A percentile compares a stretch with the other conserved stretches of the same genome.
phyloP scores from a whole-genome alignment of 2,797 vertebrate genomes.

The Gambelia wislizenii region DNA sequence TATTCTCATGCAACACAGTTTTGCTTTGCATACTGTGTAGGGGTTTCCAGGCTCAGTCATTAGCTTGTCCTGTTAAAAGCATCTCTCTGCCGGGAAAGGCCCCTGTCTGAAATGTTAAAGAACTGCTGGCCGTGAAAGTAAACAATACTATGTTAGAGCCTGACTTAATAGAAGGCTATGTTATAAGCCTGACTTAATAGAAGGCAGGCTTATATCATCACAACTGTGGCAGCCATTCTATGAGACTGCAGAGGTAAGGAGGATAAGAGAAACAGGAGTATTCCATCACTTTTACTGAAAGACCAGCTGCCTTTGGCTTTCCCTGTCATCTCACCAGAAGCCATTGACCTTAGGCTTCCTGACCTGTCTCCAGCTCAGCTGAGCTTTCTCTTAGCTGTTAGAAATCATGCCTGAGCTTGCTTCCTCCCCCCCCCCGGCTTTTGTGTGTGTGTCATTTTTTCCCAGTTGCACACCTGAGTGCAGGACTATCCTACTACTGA shows the following conservation, averaged over 20 bases:
- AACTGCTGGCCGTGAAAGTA: neutral
- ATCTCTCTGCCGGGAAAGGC: neutral
- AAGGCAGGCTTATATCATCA: neutral
- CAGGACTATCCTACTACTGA: neutral
- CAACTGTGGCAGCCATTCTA: neutral
- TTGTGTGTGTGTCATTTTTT: neutral
- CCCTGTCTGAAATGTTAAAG: neutral
- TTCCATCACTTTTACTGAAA: neutral
- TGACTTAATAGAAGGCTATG: no score
- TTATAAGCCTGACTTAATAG: neutral
- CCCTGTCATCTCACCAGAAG: neutral
- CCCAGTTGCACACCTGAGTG: no score
- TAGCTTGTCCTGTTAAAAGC: neutral
- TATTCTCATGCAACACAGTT: neutral
- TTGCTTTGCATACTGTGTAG: neutral
- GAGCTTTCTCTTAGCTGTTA: neutral
- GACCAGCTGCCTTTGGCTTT: neutral
- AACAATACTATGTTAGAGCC: neutral
- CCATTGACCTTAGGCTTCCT: neutral
- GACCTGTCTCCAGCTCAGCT: neutral
- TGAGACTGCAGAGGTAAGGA: neutral
- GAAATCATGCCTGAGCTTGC: neutral
- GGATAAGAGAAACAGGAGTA: neutral
- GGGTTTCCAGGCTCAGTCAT: neutral
- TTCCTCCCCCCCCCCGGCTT: neutral